A percentile compares a stretch with the other conserved stretches of the same genome.
Conservation (phyloP, 2,113 vertebrate species). For the Clarias magur region DNA sequence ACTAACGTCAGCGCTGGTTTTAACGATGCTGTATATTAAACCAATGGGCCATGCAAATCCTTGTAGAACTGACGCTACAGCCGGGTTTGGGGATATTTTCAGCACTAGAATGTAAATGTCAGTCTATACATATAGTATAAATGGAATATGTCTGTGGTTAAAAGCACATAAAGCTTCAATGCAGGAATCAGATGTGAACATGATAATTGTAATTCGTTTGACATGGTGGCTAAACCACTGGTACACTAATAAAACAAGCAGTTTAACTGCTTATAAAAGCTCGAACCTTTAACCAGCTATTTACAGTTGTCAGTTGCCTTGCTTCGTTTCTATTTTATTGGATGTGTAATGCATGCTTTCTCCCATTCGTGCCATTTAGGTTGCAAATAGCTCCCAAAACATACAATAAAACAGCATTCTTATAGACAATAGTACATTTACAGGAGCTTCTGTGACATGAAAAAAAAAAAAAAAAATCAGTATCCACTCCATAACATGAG, state of each 20-base stretch:
- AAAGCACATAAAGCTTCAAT: not conserved
- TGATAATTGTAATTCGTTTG: not conserved
- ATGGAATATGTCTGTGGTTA: not conserved
- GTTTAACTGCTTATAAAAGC: not conserved
- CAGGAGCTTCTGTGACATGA: not conserved
- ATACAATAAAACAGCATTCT: not conserved
- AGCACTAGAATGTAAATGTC: not conserved
- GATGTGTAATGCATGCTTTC: not conserved
- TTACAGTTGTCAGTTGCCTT: not conserved
- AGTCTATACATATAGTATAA: not conserved
- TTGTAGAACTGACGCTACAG: not conserved
- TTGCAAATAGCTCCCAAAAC: not conserved
- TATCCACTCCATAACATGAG: not conserved
- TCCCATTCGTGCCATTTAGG: not conserved
- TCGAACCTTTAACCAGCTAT: not conserved
- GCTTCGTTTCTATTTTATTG: not conserved
- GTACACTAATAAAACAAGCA: not conserved
- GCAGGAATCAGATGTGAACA: not conserved
- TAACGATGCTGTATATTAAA: slow-evolving; percentile 3
- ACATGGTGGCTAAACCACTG: not conserved
- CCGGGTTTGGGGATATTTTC: not conserved
- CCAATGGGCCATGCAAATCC: not conserved
- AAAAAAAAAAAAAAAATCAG: not conserved
- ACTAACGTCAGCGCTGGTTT: not conserved
- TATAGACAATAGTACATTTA: not conserved